Evolutionary conservation across 2,888 invertebrate species (phyloP).

Genomic region (Lithophane socia): DNA sequence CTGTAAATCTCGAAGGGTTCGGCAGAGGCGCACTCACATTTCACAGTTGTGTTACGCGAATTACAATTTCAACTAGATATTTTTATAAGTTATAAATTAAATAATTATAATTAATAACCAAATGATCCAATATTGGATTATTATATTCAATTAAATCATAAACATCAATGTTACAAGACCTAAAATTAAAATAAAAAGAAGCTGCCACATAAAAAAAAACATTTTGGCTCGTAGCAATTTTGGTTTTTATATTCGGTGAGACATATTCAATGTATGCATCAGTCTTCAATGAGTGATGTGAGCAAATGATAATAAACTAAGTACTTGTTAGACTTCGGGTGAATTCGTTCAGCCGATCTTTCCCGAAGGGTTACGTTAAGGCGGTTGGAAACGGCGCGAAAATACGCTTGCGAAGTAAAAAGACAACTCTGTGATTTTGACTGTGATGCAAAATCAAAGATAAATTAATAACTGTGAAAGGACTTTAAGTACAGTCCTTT

Average conservation of each 20-base stretch:
- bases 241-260: slow-evolving; percentile 76
- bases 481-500: too few species aligned
- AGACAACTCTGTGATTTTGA: too few species aligned
- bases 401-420: not conserved
- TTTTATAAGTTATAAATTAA: not conserved
- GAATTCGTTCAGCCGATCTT: slow-evolving; percentile 15
- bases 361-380: slow-evolving; percentile 12
- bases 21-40: not conserved
- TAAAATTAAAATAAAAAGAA: slow-evolving; percentile 46
- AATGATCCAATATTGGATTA: not conserved
- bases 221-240: slow-evolving; percentile 79
- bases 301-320: slow-evolving; percentile 59
- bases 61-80: not conserved
- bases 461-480: too few species aligned
- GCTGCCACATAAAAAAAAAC: slow-evolving; percentile 59
- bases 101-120: not conserved
- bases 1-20: not conserved
- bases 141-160: slow-evolving; percentile 25
- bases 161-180: slow-evolving; percentile 41
- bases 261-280: slow-evolving; percentile 59
- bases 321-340: slow-evolving; percentile 31
- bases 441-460: too few species aligned
- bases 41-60: not conserved
- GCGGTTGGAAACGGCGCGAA: not conserved
- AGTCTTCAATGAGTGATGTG: slow-evolving; percentile 66